phyloP scores from a whole-genome alignment of 2,888 invertebrate species.

The Sussaba pulchella region DNA sequence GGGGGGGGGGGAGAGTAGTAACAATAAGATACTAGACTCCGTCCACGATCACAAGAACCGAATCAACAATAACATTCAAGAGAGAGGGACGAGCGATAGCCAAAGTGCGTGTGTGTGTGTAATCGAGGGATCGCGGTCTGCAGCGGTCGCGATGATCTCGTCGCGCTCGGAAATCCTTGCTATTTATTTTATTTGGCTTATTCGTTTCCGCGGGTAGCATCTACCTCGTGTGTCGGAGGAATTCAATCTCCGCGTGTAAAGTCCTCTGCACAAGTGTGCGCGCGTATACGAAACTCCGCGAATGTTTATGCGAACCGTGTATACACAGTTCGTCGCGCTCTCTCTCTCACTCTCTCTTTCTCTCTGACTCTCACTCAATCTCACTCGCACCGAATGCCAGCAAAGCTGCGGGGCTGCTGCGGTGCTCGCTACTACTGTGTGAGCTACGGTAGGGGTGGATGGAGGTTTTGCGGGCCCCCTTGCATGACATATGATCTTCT shows the following conservation, averaged over 20 bases:
- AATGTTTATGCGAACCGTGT: constrained; percentile 69
- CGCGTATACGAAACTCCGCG: constrained; percentile 39
- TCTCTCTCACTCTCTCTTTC: constrained; percentile 41
- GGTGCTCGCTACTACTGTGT: constrained; percentile 51
- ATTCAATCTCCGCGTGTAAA: constrained; percentile 76
- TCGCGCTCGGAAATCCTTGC: constrained; percentile 62
- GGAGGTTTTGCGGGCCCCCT: constrained; percentile 72
- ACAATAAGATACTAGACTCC: no score
- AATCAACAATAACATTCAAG: no score
- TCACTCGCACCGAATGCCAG: constrained; percentile 1
- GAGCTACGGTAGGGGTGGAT: constrained; percentile 58
- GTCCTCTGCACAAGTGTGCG: constrained; percentile 6
- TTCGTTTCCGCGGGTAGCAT: constrained; percentile 76
- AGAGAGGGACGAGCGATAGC: no score
- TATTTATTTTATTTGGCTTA: constrained; percentile 81
- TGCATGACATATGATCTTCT: constrained; percentile 84
- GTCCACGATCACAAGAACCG: no score
- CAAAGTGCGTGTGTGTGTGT: neutral
- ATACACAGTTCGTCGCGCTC: constrained; percentile 46
- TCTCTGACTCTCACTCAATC: neutral
- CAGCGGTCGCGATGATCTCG: constrained; percentile 6
- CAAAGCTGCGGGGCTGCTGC: constrained; percentile 29
- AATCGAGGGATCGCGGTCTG: constrained; percentile 13
- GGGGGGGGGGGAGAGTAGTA: no score
- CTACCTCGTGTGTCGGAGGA: constrained; percentile 70